A percentile compares a stretch with the other conserved stretches of the same genome.
These are phyloP conservation scores for Spodoptera picta DNA, from an alignment of 2,888 invertebrate species.

Conservation along the genomic window DNA sequence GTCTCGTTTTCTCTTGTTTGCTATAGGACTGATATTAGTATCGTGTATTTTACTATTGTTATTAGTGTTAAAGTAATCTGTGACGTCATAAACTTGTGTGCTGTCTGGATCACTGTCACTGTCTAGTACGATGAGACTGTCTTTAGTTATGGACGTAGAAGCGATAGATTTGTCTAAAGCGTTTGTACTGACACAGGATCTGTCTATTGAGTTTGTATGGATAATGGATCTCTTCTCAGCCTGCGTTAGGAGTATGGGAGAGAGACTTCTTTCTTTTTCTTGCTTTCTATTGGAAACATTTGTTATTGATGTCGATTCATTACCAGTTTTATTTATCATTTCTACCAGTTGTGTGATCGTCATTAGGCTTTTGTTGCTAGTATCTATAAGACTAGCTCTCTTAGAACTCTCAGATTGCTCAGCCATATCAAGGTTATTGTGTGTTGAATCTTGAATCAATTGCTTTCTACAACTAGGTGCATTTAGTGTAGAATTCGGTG, in stretches of 20 bases:
- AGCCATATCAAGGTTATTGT: constrained; percentile 39
- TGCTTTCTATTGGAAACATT: constrained; percentile 17
- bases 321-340: constrained; percentile 76
- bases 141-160: constrained; percentile 50
- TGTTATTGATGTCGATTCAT: constrained; percentile 43
- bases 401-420: constrained; percentile 36
- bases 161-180: constrained; percentile 38
- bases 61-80: constrained; percentile 31
- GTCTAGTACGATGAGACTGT: constrained; percentile 76
- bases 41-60: constrained; percentile 31
- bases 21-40: constrained; percentile 40
- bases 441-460: constrained; percentile 56
- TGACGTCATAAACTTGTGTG: constrained; percentile 66
- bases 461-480: constrained; percentile 60
- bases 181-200: constrained; percentile 31
- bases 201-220: constrained; percentile 49
- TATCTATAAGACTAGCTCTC: constrained; percentile 56
- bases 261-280: constrained; percentile 68
- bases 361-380: constrained; percentile 77
- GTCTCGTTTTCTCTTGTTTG: constrained; percentile 71
- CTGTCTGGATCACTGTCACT: constrained; percentile 79
- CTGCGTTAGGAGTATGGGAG: constrained; percentile 79
- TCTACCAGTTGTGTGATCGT: constrained; percentile 84
- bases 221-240: constrained; percentile 63
- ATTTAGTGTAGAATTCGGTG: constrained; percentile 64